Percentiles rank a stretch among this genome's conserved stretches.
These are phyloP conservation scores for Vulpes ferrilata DNA, from an alignment of 2,113 vertebrate genomes.

Conservation along the genomic window DNA sequence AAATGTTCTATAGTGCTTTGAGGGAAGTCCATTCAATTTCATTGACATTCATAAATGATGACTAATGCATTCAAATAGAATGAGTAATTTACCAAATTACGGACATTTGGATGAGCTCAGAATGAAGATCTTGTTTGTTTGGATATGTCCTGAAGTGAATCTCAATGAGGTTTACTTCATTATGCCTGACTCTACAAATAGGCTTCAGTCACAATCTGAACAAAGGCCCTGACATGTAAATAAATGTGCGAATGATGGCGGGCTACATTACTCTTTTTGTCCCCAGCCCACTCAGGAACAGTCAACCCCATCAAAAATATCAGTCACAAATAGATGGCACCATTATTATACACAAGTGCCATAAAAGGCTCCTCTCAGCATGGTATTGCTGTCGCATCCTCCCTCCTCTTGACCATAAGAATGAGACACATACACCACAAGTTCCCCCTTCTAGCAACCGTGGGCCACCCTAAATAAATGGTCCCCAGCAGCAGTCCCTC, in stretches of 20 bases:
- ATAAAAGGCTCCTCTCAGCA: neutral
- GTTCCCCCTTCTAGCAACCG: neutral
- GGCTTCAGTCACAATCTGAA: slow-evolving; percentile 77
- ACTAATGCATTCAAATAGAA: slow-evolving; percentile 68
- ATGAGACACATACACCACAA: neutral
- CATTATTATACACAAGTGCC: neutral
- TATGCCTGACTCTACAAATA: slow-evolving; percentile 78
- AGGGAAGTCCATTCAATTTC: slow-evolving; percentile 73
- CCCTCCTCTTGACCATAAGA: neutral
- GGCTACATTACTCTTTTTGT: slow-evolving; percentile 68
- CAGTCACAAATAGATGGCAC: slow-evolving; percentile 48
- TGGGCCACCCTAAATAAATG: neutral
- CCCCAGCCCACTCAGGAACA: neutral
- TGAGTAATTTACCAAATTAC: slow-evolving; percentile 82
- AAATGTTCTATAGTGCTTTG: slow-evolving; percentile 65
- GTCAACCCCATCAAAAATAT: slow-evolving; percentile 23
- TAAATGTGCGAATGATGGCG: slow-evolving; percentile 67
- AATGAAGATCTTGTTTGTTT: slow-evolving; percentile 82
- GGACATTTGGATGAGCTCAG: slow-evolving; percentile 70
- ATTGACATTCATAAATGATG: slow-evolving; percentile 77
- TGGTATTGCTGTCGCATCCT: neutral
- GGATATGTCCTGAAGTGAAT: slow-evolving; percentile 73
- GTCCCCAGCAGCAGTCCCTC: neutral
- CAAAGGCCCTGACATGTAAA: slow-evolving; percentile 75
- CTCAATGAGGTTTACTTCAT: slow-evolving; percentile 77